Evolutionary conservation across 2,888 invertebrate genomes (phyloP), one percentile per base, ranked within the genome.

Genomic region (Platerodrilus igneus): DNA sequence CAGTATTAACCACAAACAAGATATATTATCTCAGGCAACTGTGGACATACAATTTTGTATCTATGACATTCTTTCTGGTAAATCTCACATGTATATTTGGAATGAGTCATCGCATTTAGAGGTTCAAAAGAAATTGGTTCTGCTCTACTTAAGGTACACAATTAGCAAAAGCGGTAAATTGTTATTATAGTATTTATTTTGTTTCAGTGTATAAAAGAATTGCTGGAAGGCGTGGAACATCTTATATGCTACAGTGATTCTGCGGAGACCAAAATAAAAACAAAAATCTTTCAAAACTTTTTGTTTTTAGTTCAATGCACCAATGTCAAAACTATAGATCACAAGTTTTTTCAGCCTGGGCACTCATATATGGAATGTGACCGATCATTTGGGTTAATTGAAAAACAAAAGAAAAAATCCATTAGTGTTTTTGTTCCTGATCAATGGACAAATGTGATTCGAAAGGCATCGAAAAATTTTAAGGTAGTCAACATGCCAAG

Each of bases 191-290:
- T n/a, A n/a, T n/a, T n/a, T n/a, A n/a, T n/a, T n/a, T n/a, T n/a
- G n/a, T n/a, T n/a, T n/a, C n/a, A n/a, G n/a, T n/a, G n/a, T n/a
- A n/a, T n/a, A n/a, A n/a, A n/a, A n/a, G n/a, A n/a, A n/a, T n/a
- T n/a, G n/a, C n/a, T n/a, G n/a, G n/a, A n/a, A n/a, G n/a, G n/a
- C n/a, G n/a, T n/a, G n/a, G n/a, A n/a, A n/a, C n/a, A n/a, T n/a
- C n/a, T n/a, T n/a, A n/a, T n/a, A n/a, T n/a, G n/a, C 16, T 52
- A 45, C 34, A 46, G 41, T 37, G 45, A 51, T 29, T 41, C 42
- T 47, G 48, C 38, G 49, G 47, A 11, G 43, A 47, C 8, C 51
- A 52, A 38, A 51, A 51, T 30, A 48, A 50, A 22, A 50, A 46
- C 32, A 49, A 50, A 39, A 51, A 52, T 35, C 49, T 47, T 29